These are phyloP conservation scores for Chinchilla lanigera DNA, from an alignment of 2,113 vertebrate species.

Conservation along the genomic window DNA sequence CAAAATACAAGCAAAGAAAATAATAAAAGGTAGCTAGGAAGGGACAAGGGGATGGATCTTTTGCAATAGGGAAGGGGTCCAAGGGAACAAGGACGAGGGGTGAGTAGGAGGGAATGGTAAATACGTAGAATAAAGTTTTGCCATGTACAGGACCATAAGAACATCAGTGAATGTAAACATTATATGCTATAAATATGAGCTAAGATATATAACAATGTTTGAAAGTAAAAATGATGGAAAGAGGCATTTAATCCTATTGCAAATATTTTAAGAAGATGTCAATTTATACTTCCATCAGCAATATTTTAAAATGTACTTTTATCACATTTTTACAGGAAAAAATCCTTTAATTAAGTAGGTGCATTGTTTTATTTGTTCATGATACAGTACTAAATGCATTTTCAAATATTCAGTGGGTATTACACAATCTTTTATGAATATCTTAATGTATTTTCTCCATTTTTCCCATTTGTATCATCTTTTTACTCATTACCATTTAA, in stretches of 20 bases:
- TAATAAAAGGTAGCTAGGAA: not conserved
- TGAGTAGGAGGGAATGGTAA: not conserved
- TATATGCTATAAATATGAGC: not conserved
- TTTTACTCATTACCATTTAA: not conserved
- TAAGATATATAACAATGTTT: not conserved
- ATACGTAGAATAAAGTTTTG: not conserved
- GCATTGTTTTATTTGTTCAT: not conserved
- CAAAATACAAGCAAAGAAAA: not conserved
- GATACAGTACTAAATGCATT: not conserved
- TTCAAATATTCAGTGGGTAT: not conserved
- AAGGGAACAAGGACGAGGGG: not conserved
- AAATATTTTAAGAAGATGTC: not conserved
- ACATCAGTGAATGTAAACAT: not conserved
- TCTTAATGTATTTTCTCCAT: not conserved
- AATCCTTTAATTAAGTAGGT: not conserved
- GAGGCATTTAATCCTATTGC: not conserved
- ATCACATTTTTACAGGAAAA: not conserved
- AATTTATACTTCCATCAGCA: not conserved
- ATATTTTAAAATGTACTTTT: not conserved
- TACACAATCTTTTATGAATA: not conserved
- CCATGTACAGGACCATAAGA: not conserved
- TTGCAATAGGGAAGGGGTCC: not conserved
- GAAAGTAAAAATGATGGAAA: not conserved
- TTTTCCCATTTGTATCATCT: not conserved
- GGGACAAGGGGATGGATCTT: not conserved